These are phyloP conservation scores for Mnemiopsis leidyi DNA, from an alignment of 37 sponge, comb jelly and placozoan species.

Conservation along the genomic window DNA sequence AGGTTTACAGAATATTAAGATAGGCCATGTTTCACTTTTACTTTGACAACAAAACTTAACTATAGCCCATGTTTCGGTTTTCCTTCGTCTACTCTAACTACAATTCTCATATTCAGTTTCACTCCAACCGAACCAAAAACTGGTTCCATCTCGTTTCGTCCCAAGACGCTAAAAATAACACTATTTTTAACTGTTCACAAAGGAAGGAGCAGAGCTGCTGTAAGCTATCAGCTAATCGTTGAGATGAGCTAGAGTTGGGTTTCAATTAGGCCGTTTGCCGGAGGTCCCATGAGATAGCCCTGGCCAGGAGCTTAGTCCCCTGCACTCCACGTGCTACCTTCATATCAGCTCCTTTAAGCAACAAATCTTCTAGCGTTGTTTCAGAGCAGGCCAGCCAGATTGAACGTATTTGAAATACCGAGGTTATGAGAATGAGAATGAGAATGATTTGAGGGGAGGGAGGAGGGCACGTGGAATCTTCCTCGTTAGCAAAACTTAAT, in stretches of 20 bases:
- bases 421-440: neutral
- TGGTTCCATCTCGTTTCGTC: too few relatives aligned
- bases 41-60: too few relatives aligned
- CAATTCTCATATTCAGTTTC: too few relatives aligned
- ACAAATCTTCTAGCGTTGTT: neutral
- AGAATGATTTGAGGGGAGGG: too few relatives aligned
- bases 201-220: too few relatives aligned
- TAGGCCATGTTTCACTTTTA: too few relatives aligned
- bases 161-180: too few relatives aligned
- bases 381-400: neutral
- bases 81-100: too few relatives aligned
- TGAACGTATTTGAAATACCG: neutral
- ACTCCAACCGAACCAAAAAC: too few relatives aligned
- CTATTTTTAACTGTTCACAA: too few relatives aligned
- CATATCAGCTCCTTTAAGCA: neutral
- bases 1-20: too few relatives aligned
- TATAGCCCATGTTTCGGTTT: too few relatives aligned
- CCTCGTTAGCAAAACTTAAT: neutral
- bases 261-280: neutral
- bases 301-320: neutral
- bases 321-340: neutral
- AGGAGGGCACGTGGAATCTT: neutral
- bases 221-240: neutral
- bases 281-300: neutral
- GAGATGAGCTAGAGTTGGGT: neutral